These are phyloP conservation scores for Euproctis similis DNA, from an alignment of 2,888 invertebrate species.

Conservation along the genomic window DNA sequence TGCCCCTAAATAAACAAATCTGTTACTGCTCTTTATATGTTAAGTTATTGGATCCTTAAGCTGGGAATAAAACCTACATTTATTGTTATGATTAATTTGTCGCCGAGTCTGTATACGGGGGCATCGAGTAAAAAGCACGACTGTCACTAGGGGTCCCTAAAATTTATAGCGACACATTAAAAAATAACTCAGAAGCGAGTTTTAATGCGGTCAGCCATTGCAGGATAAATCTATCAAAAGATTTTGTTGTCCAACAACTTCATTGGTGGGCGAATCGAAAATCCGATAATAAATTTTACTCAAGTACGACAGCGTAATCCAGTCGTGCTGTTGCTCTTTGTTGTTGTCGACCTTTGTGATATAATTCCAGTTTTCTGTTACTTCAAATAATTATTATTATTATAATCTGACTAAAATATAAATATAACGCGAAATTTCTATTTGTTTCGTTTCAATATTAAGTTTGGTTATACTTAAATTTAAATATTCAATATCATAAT, in stretches of 20 bases:
- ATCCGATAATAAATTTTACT: slow-evolving; percentile 76
- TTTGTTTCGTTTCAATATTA: too few species aligned
- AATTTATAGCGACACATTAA: slow-evolving; percentile 67
- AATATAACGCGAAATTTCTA: slow-evolving; percentile 49
- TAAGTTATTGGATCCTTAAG: slow-evolving; percentile 4
- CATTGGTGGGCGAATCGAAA: slow-evolving; percentile 76
- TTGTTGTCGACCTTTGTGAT: slow-evolving; percentile 66
- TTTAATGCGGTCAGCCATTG: slow-evolving; percentile 65
- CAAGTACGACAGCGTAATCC: slow-evolving; percentile 75
- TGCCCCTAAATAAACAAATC: too few species aligned
- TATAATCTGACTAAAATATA: slow-evolving; percentile 55
- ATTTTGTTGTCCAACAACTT: slow-evolving; percentile 76
- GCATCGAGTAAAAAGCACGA: slow-evolving; percentile 38
- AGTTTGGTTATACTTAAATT: too few species aligned
- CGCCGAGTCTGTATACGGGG: slow-evolving; percentile 13
- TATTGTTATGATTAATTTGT: slow-evolving; percentile 24
- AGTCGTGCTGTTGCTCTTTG: slow-evolving; percentile 70
- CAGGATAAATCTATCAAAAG: slow-evolving; percentile 75
- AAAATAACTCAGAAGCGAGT: slow-evolving; percentile 64
- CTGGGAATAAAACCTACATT: slow-evolving; percentile 13
- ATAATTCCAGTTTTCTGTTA: slow-evolving; percentile 69
- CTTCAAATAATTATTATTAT: too few species aligned
- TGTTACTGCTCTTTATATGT: slow-evolving; percentile 2
- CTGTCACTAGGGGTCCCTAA: slow-evolving; percentile 45
- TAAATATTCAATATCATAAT: too few species aligned